Conservation (phyloP, 2,888 invertebrate species). For the Stenotaenia linearis region DNA sequence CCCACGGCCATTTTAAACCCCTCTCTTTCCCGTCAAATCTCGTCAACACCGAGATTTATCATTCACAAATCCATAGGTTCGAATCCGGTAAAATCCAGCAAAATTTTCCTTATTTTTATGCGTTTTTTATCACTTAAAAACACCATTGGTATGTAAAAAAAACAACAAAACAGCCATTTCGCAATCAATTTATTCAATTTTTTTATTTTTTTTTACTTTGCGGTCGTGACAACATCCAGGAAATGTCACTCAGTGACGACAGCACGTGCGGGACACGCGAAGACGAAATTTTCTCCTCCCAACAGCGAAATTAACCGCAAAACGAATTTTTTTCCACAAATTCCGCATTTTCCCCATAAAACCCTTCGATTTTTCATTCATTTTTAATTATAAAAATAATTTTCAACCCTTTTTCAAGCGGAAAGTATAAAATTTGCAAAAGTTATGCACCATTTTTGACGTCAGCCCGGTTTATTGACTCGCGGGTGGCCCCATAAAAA, state of each 20-base stretch:
- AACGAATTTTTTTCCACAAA: background rate
- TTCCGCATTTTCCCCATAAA: too few relatives aligned
- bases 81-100: too few relatives aligned
- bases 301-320: background rate
- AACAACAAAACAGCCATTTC: background rate
- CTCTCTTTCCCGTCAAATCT: too few relatives aligned
- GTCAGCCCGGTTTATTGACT: constrained; percentile 18
- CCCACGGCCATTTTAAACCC: too few relatives aligned
- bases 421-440: background rate
- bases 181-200: background rate
- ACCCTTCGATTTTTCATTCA: too few relatives aligned
- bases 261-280: constrained; percentile 21
- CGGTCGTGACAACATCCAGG: constrained; percentile 11
- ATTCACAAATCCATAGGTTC: too few relatives aligned
- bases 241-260: constrained; percentile 21
- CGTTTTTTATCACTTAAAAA: too few relatives aligned
- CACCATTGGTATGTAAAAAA: background rate
- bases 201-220: background rate
- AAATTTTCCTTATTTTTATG: too few relatives aligned
- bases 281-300: background rate
- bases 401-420: too few relatives aligned
- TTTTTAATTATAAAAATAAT: too few relatives aligned
- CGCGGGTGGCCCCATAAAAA: constrained; percentile 12
- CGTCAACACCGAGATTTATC: too few relatives aligned
- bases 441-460: background rate